Evolutionary conservation across 2,888 invertebrate species (phyloP), one percentile per base, ranked within the genome.

Genomic region (Apodemia hepburni): DNA sequence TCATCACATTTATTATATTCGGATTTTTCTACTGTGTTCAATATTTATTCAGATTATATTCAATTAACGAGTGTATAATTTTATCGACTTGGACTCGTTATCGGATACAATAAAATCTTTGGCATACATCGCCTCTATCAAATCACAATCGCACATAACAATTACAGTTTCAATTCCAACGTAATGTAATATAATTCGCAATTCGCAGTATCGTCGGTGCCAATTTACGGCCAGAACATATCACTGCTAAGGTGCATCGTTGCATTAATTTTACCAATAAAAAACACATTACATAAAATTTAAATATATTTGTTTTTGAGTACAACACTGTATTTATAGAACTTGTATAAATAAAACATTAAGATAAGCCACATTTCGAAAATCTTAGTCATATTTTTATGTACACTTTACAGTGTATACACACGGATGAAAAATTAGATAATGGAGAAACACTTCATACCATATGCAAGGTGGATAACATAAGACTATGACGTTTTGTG

Each of bases 151-250:
- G 54, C 15, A 57, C 54, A 57, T 57, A 57, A 57, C 54, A 57
- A 57, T 57, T 57, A 57, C 54, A 57, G 27, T 27, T 58, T 60
- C 45, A 57, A 29, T 22, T 62, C 49, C 12, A 38, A 60, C 54
- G 49, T 58, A 57, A 65, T 68, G 67, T 61, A 65, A 61, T 68
- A 64, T 62, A 63, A 69, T 68, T 64, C 61, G 54, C 54, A 27
- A 69, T 68, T 64, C 61, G 54, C 54, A 27, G 27, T 54, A 54
- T 22, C 54, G 29, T 54, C 54, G 54, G 54, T 54, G 54, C 54
- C 54, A 54, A 54, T 27, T 54, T 54, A 54, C 27, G 27, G 54
- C 54, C 27, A 22, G 54, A 54, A 22, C 27, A 54, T n/a, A 57
- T 57, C 7, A 27, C 54, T 8, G 27, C 27, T 27, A 17, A n/a